phyloP scores from a whole-genome alignment of 2,797 vertebrate species.

The Pogoniulus pusillus region DNA sequence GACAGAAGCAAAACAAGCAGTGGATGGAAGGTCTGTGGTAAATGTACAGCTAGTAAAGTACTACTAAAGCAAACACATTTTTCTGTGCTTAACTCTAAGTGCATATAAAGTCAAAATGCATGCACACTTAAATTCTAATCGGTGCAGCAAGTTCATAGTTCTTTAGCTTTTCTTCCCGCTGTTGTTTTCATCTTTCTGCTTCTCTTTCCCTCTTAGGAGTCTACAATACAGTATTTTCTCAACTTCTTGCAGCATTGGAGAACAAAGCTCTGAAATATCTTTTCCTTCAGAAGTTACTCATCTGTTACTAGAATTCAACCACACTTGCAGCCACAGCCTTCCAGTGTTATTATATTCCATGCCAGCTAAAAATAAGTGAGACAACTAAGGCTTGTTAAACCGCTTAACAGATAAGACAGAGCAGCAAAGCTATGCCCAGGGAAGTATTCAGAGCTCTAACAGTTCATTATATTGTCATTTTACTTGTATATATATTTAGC shows the following conservation, averaged over 20 bases:
- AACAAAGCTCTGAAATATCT: not conserved
- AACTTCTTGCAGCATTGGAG: not conserved
- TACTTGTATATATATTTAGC: not conserved
- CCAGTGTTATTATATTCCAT: not conserved
- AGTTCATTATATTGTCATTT: not conserved
- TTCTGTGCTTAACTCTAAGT: not conserved
- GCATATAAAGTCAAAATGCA: not conserved
- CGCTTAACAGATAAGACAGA: slow-evolving; percentile 56
- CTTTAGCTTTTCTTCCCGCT: not conserved
- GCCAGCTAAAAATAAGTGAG: slow-evolving; percentile 63
- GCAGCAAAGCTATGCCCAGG: not conserved
- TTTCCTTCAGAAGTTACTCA: not conserved
- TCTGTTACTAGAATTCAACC: not conserved
- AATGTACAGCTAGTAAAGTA: not conserved
- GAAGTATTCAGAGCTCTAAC: not conserved
- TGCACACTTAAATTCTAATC: not conserved
- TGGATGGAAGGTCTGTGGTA: not conserved
- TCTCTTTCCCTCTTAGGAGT: not conserved
- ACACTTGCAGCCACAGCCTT: not conserved
- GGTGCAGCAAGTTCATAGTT: not conserved
- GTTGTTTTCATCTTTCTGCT: not conserved
- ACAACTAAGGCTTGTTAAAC: slow-evolving; percentile 57
- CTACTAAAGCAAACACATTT: not conserved
- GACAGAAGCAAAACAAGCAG: not conserved
- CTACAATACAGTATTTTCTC: not conserved